Evolutionary conservation across 2,113 vertebrate species (phyloP), one percentile per base, ranked within the genome.

Genomic region (Hydrochoerus hydrochaeris): DNA sequence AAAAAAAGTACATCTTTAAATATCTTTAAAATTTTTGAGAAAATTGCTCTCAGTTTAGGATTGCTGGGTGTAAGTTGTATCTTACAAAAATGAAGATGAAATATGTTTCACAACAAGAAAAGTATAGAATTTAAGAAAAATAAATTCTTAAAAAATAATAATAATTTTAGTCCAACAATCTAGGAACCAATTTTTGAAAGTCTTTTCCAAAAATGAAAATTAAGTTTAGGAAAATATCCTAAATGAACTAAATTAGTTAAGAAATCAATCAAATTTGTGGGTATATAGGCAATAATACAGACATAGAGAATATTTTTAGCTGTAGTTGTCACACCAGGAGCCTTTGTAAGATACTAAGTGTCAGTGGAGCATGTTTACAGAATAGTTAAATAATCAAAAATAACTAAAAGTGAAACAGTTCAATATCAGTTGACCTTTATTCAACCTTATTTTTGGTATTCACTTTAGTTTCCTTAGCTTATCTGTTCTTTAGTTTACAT

Each of bases 311-410:
- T 58, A 85, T 49, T 86, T 90, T 75, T 58, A 32, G 14, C 52
- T 73, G 19, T 84, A 63, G 30, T 30, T 81, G 3, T 85, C 81
- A 58, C 24, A 81, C 13, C 17, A 52, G n/a, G 57, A 73, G 13
- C 49, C 35, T 84, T 75, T 82, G n/a, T 46, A 88, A 60, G 19
- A 35, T 67, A 63, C n/a, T 57, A 46, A 75, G 12, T 54, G 16
- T 54, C 44, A 85, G 58, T 46, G 19, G 49, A 83, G 14, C 86
- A 82, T 83, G 22, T 73, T 30, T 17, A 7, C 12, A 94, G 28
- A 32, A 73, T 65, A 38, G 78, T 89, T 92, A 78, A 85, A 63
- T 87, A 86, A 69, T 71, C 38, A 80, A 93, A 94, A 60, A n/a
- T 57, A 93, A 83, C 63, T 84, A 49, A 71, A 88, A 94, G 6